Conservation (phyloP, 2,888 invertebrate genomes). For the Campaea margaritaria region DNA sequence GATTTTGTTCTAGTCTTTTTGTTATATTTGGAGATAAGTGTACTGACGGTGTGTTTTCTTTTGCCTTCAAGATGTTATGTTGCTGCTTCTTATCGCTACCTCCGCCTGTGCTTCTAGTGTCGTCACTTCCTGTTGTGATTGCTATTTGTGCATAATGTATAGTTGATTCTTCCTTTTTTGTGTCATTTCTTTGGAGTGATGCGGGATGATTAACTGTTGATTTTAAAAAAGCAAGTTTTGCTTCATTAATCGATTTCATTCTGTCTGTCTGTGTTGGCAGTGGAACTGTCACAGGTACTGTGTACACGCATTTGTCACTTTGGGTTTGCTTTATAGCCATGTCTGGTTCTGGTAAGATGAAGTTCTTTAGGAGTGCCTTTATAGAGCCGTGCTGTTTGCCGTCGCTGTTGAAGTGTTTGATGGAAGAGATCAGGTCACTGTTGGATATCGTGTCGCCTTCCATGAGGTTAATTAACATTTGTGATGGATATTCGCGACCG, state of each 20-base stretch:
- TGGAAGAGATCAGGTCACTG: constrained; percentile 70
- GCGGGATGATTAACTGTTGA: constrained; percentile 60
- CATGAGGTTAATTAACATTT: constrained; percentile 77
- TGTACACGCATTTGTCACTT: constrained; percentile 70
- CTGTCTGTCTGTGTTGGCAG: constrained; percentile 60
- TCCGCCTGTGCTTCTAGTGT: constrained; percentile 80
- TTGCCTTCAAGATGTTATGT: constrained; percentile 46
- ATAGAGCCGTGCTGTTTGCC: constrained; percentile 72
- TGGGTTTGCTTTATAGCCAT: constrained; percentile 80
- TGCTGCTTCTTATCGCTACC: constrained; percentile 55
- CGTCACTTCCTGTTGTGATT: constrained; percentile 72
- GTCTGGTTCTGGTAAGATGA: constrained; percentile 70
- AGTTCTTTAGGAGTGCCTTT: constrained; percentile 73
- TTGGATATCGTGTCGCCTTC: constrained; percentile 72
- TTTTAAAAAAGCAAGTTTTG: constrained; percentile 74
- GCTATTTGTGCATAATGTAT: constrained; percentile 78
- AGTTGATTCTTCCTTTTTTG: constrained; percentile 54
- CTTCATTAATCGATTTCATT: constrained; percentile 69
- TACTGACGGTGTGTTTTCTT: constrained; percentile 49
- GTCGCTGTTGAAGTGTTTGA: constrained; percentile 67
- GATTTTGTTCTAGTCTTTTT: constrained; percentile 69
- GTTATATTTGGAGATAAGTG: constrained; percentile 56
- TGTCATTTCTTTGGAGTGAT: constrained; percentile 38
- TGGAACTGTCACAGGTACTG: constrained; percentile 68
- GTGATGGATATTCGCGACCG: constrained; percentile 64